Evolutionary conservation across 2,113 vertebrate genomes (phyloP), one percentile per base, ranked within the genome.

Genomic region (Phasianus colchicus): DNA sequence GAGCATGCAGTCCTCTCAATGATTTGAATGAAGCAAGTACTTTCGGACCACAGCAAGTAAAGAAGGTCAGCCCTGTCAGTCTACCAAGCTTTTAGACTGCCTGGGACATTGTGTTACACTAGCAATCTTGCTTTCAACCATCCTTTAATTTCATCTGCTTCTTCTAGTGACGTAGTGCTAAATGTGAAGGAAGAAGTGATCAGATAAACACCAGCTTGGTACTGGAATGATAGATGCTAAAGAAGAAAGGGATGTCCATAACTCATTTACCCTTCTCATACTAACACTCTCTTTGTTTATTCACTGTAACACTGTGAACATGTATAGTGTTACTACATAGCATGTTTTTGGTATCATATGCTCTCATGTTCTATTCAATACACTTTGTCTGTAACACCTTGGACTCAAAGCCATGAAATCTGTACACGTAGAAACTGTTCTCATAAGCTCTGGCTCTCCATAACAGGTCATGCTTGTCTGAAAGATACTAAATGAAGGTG

Each of bases 11-110:
- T 87, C 80, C 73, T 93, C 45, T 83, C 69, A 85, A 19, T 50
- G 80, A 34, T 42, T 85, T 72, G 85, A 57, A 61, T 65, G 17
- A 43, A 91, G 21, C 61, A 52, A 77, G 15, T 58, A 69, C 27
- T 93, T 90, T 58, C 81, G 92, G 25, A 20, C 20, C 64, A 79
- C 58, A 52, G 45, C 63, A 88, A 86, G 74, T 63, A 4, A 95
- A 70, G 89, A 43, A 61, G 32, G 4, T 73, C 18, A 18, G 43
- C 7, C 3, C 25, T 75, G 19, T 52, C 18, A 32, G 12, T 13
- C 6, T 65, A 52, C 13, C 34, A 64, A 50, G 11, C 17, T 47
- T 69, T 79, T 32, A 72, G 6, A 15, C 60, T 72, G 25, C 55
- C 25, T 27, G 47, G 74, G 86, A 57, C 10, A 4, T 36, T 75